Percentiles rank a stretch among this genome's conserved stretches.
These are phyloP conservation scores for Aradophagus sp. DNA, from an alignment of 1,140 invertebrate genomes.

Conservation along the genomic window DNA sequence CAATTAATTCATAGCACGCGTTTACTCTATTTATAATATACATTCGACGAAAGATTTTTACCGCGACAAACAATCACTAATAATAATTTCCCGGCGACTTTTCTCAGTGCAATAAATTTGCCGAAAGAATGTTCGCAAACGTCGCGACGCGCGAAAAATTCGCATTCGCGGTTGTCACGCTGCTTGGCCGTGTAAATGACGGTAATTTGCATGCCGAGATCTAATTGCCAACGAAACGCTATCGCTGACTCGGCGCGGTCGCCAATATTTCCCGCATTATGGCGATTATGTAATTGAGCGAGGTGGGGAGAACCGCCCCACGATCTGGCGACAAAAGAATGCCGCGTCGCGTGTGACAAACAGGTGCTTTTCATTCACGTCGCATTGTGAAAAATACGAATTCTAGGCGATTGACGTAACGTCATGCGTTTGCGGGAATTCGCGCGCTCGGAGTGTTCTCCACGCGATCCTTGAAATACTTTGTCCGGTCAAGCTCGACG, in stretches of 20 bases:
- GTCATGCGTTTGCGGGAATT: conserved; percentile 28
- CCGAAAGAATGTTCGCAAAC: too few species aligned
- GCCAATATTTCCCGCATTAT: conserved; percentile 40
- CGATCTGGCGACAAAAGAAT: conserved; percentile 18
- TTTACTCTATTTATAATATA: too few species aligned
- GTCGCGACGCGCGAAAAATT: too few species aligned
- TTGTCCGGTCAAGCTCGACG: conserved; percentile 17
- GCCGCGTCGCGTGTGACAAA: conserved; percentile 34
- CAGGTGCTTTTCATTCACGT: conserved; percentile 55
- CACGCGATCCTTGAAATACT: conserved; percentile 47
- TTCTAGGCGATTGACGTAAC: conserved; percentile 57
- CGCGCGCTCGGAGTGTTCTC: conserved; percentile 34
- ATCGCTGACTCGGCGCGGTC: conserved; percentile 25
- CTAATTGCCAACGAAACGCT: conserved; percentile 40
- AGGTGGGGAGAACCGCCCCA: conserved; percentile 40
- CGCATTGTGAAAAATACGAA: conserved; percentile 42
- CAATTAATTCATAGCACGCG: too few species aligned
- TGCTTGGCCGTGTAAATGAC: conserved; percentile 21
- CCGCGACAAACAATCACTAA: too few species aligned
- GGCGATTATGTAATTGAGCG: conserved; percentile 49
- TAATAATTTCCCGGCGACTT: too few species aligned
- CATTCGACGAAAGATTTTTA: too few species aligned
- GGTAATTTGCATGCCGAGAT: conserved; percentile 34
- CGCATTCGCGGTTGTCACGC: too few species aligned
- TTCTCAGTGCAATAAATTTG: too few species aligned